These are phyloP conservation scores for Campylomormyrus numenius DNA, from an alignment of 2,113 vertebrate species.

Conservation along the genomic window DNA sequence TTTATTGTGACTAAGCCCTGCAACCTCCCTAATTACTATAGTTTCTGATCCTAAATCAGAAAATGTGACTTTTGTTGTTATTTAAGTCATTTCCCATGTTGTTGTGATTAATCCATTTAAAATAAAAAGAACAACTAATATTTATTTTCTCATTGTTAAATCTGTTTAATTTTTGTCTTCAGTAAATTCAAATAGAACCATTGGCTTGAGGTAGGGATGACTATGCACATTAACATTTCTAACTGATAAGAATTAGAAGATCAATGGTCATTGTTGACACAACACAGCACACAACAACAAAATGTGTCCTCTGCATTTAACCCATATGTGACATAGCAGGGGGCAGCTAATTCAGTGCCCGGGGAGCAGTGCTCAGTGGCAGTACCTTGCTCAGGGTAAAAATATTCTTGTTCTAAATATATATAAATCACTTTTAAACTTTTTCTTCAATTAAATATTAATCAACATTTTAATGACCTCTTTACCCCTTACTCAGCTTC, in stretches of 20 bases:
- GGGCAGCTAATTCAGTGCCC: no score
- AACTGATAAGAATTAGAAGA: background rate
- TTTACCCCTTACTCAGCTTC: background rate
- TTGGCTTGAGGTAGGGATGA: background rate
- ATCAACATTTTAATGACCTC: background rate
- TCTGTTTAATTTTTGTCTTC: background rate
- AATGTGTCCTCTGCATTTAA: no score
- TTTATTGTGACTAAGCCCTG: background rate
- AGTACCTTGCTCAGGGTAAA: background rate
- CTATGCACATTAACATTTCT: background rate
- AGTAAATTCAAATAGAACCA: background rate
- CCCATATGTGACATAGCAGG: no score
- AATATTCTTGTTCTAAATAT: background rate
- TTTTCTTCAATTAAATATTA: background rate
- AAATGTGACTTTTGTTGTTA: background rate
- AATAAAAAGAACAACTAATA: background rate
- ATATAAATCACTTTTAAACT: background rate
- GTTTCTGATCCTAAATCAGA: background rate
- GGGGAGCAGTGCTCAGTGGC: no score
- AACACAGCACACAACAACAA: no score
- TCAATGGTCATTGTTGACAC: no score
- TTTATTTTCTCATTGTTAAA: background rate
- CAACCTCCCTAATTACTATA: background rate
- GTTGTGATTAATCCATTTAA: background rate
- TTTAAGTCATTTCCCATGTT: background rate